phyloP scores from a whole-genome alignment of 2,888 invertebrate genomes.

The Chromoteleia sp. region DNA sequence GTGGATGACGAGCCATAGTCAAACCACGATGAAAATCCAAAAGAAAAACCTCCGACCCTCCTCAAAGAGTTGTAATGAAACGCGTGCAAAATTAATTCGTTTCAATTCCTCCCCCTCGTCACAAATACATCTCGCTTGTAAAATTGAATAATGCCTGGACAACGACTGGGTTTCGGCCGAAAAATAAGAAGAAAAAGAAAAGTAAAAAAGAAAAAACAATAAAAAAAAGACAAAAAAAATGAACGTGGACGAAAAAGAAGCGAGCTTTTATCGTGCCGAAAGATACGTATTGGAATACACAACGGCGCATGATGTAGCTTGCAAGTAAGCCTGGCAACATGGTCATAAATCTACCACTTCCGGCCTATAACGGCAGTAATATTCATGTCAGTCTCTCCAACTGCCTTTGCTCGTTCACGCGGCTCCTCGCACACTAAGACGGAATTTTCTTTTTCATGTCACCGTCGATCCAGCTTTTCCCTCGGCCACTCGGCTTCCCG shows the following conservation, averaged over 20 bases:
- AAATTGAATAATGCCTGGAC: conserved; percentile 35
- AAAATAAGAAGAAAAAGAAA: no score
- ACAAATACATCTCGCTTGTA: no score
- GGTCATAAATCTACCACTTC: conserved; percentile 80
- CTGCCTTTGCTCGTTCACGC: conserved; percentile 53
- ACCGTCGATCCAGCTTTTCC: conserved; percentile 64
- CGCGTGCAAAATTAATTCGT: conserved; percentile 26
- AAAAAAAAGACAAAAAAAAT: conserved; percentile 17
- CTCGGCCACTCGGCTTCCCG: conserved; percentile 62
- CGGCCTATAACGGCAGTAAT: conserved; percentile 79
- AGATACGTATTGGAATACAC: conserved; percentile 55
- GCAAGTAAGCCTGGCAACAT: conserved; percentile 70
- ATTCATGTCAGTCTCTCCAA: conserved; percentile 73
- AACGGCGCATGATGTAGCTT: conserved; percentile 42
- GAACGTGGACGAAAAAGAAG: conserved; percentile 3
- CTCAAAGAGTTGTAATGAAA: conserved; percentile 12
- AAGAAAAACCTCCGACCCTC: background rate
- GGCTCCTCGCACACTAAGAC: conserved; percentile 28
- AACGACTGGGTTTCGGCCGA: no score
- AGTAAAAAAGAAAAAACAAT: no score
- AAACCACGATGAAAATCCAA: background rate
- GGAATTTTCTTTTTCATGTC: conserved; percentile 59
- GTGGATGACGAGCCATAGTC: conserved; percentile 5
- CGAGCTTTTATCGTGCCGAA: conserved; percentile 39
- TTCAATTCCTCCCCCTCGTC: no score